Conservation (phyloP, 2,113 vertebrate species). For the Petroica traversi region DNA sequence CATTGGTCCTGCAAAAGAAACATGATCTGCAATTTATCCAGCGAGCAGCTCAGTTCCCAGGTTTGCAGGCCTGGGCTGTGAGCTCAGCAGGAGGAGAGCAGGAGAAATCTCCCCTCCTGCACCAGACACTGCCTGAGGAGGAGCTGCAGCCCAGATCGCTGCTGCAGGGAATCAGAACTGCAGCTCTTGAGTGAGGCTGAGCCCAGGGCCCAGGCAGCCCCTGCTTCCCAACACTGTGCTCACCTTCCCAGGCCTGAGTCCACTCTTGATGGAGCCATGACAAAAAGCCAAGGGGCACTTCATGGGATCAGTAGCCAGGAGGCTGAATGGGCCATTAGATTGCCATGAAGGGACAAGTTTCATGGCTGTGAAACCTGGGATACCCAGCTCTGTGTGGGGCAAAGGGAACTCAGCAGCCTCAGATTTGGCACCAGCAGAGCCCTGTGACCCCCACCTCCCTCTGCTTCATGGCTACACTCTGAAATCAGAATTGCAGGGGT, state of each 20-base stretch:
- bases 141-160: background rate
- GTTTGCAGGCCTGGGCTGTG: background rate
- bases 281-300: background rate
- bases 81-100: background rate
- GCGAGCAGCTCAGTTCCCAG: rapidly evolving
- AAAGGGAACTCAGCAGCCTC: background rate
- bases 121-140: background rate
- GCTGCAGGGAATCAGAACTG: background rate
- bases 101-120: background rate
- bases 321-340: background rate
- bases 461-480: background rate
- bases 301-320: background rate
- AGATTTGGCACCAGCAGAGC: background rate
- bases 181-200: background rate
- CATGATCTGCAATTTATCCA: background rate
- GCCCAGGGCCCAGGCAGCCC: background rate
- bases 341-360: background rate
- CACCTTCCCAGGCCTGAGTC: background rate
- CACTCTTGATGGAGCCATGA: background rate
- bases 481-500: background rate
- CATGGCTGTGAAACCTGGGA: background rate
- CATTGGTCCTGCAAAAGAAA: background rate
- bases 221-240: rapidly evolving
- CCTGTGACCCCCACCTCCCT: background rate
- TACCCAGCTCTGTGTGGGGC: background rate